Evolutionary conservation across 2,888 invertebrate species (phyloP).

Genomic region (Hemithea aestivaria): DNA sequence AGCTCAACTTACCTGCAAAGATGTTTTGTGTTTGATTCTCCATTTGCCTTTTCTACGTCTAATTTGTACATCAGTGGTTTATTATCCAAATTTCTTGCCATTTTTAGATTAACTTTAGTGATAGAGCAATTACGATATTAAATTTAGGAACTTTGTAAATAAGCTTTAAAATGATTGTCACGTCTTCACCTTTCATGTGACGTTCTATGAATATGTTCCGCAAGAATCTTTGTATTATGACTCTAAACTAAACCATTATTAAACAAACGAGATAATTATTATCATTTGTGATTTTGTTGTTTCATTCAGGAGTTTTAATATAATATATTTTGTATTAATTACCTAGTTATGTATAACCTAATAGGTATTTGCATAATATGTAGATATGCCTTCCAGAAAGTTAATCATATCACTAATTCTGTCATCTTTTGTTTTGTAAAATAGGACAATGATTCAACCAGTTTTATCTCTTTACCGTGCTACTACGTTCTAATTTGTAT

Average conservation of each 20-base stretch:
- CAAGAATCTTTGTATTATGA: slow-evolving; percentile 6
- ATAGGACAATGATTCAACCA: too few relatives aligned
- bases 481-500: too few relatives aligned
- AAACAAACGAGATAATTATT: slow-evolving; percentile 28
- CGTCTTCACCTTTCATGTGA: slow-evolving; percentile 17
- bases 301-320: too few relatives aligned
- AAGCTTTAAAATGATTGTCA: neutral
- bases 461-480: too few relatives aligned
- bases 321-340: too few relatives aligned
- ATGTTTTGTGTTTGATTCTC: slow-evolving; percentile 9
- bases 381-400: too few relatives aligned
- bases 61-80: slow-evolving; percentile 8
- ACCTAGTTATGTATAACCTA: too few relatives aligned
- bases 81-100: slow-evolving; percentile 10
- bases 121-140: too few relatives aligned
- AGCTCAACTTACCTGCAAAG: slow-evolving; percentile 17
- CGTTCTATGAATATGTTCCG: slow-evolving; percentile 18
- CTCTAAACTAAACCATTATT: slow-evolving; percentile 21
- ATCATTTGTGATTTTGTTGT: slow-evolving; percentile 14
- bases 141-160: too few relatives aligned
- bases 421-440: too few relatives aligned
- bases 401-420: too few relatives aligned
- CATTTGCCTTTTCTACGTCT: slow-evolving; percentile 17
- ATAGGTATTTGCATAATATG: too few relatives aligned
- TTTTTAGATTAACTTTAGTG: slow-evolving; percentile 10